Evolutionary conservation across 2,797 vertebrate species (phyloP), one percentile per base, ranked within the genome.

Genomic region (Pipistrellus kuhlii): DNA sequence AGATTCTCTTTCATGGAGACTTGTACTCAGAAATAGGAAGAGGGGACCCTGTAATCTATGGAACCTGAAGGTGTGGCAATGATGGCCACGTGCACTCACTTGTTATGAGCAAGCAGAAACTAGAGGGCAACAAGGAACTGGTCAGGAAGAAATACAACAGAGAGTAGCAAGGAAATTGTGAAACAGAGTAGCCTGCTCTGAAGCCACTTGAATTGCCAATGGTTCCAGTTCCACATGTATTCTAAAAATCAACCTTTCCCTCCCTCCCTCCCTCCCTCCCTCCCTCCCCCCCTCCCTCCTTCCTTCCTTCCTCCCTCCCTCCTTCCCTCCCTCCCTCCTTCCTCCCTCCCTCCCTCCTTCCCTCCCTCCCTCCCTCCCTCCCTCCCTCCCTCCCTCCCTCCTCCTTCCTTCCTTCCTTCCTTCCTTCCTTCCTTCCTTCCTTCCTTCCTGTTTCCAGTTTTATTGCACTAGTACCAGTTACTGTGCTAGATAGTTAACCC

Each of bases 321-420:
- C 5, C 30, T 0, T 17, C 68, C 14, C 20, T 11, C 66, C 8
- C 41, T 13, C 68, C 13, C n/a, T 4, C 64, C 2, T 73, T 23
- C 68, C 2, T 44, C 8, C 38, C 0, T 44, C 15, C 38, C 0
- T n/a, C n/a, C n/a, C n/a, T n/a, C n/a, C n/a, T 6, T 18, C 8
- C 14, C 18, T n/a, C 17, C 8, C 20, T 71, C 6, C 68, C 13
- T 23, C 8, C 55, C 21, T 3, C 4, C 27, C 21, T 17, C 8
- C 6, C 32, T 10, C 14, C 8, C 20, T 21, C 17, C 23, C 25
- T 2, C 12, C 1, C 44, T 11, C 15, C 1, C 27, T 27, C 4
- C 35, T 62, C 30, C 0, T 30, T 68, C 57, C 4, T 72, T n/a
- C 30, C 0, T n/a, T 71, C 30, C 92, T 17, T 62, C 5, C 30